Conservation (phyloP, 53 echinoderm and acorn worm genomes). For the Holothuria leucospilota region DNA sequence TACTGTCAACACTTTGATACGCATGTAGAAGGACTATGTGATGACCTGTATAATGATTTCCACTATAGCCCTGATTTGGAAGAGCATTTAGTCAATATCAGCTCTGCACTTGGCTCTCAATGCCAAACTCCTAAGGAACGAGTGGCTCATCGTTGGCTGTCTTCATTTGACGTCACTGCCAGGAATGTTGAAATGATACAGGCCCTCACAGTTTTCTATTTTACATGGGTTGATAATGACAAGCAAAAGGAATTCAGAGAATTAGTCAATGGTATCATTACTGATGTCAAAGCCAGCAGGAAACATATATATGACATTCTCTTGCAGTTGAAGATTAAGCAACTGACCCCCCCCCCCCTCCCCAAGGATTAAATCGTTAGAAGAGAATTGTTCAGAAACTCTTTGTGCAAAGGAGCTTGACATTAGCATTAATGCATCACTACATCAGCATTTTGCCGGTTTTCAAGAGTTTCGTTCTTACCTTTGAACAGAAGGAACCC, state of each 20-base stretch:
- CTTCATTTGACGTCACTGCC: constrained; percentile 46
- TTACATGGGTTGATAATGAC: constrained; percentile 41
- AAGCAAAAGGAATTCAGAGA: constrained; percentile 24
- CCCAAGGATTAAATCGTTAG: constrained; percentile 47
- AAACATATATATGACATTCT: constrained; percentile 47
- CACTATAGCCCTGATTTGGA: constrained; percentile 60
- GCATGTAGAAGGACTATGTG: constrained; percentile 49
- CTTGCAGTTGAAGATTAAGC: constrained; percentile 51
- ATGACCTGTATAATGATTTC: constrained; percentile 61
- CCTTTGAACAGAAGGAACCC: constrained; percentile 65
- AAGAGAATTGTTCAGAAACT: constrained; percentile 54
- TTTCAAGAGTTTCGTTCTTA: constrained; percentile 69
- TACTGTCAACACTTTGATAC: constrained; percentile 50
- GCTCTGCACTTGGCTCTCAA: constrained; percentile 34
- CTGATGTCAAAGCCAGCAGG: constrained; percentile 47
- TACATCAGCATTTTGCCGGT: constrained; percentile 63
- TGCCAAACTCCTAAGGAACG: constrained; percentile 39
- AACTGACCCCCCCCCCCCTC: too few species aligned
- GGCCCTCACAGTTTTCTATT: constrained; percentile 49
- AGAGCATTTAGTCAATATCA: constrained; percentile 37
- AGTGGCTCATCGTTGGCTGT: constrained; percentile 58
- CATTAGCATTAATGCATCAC: constrained; percentile 53
- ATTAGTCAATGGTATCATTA: constrained; percentile 52
- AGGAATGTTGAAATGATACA: constrained; percentile 54
- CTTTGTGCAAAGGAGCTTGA: constrained; percentile 52